Conservation (phyloP, 2,797 vertebrate genomes). For the Tachyglossus aculeatus region DNA sequence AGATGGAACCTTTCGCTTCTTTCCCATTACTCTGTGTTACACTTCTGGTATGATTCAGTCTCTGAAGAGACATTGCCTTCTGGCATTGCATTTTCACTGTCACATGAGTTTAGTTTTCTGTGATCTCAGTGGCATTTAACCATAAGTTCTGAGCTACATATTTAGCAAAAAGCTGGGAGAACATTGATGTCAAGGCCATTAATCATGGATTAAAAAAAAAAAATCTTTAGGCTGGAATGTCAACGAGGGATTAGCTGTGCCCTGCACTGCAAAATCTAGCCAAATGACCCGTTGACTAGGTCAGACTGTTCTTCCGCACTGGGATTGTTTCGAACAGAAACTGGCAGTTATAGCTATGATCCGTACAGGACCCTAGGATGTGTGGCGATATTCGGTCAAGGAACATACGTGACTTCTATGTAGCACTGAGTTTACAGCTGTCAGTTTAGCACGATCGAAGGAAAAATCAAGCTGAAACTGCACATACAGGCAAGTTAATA, state of each 20-base stretch:
- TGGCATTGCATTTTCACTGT: slow-evolving; percentile 66
- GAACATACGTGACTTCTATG: slow-evolving; percentile 25
- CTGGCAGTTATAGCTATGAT: slow-evolving; percentile 63
- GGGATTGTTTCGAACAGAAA: slow-evolving; percentile 57
- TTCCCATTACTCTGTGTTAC: slow-evolving; percentile 28
- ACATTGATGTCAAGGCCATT: slow-evolving; percentile 80
- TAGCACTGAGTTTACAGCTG: slow-evolving; percentile 35
- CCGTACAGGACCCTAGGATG: slow-evolving; percentile 48
- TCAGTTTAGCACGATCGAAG: slow-evolving; percentile 38
- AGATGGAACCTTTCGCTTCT: slow-evolving; percentile 33
- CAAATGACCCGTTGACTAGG: slow-evolving; percentile 68
- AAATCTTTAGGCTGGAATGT: slow-evolving; percentile 68
- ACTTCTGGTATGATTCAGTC: slow-evolving; percentile 47
- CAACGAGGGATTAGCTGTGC: slow-evolving; percentile 69
- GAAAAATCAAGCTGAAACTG: slow-evolving; percentile 33
- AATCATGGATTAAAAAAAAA: slow-evolving; percentile 74
- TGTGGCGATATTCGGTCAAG: slow-evolving; percentile 26
- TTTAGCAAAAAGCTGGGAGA: slow-evolving; percentile 72
- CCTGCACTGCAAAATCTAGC: slow-evolving; percentile 68
- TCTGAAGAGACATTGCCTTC: slow-evolving; percentile 66
- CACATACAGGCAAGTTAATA: slow-evolving; percentile 46
- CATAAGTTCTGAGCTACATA: slow-evolving; percentile 66
- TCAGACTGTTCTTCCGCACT: slow-evolving; percentile 70
- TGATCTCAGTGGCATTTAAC: slow-evolving; percentile 80
- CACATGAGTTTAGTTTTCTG: slow-evolving; percentile 71